Evolutionary conservation across 2,113 vertebrate genomes (phyloP).

Genomic region (Scopus umbretta): DNA sequence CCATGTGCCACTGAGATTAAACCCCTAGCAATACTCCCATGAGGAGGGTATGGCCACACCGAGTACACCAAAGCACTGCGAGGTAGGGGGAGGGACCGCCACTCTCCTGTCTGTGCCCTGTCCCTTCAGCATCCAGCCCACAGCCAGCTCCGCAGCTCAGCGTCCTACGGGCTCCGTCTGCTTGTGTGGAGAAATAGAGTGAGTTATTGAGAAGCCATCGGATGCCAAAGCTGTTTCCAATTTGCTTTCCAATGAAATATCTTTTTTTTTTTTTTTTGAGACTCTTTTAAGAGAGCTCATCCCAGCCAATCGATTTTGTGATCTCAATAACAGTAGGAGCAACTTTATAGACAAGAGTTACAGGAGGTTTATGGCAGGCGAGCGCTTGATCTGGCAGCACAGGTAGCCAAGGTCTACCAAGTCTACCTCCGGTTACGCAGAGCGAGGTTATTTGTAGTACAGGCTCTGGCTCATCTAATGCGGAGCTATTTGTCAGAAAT

Average conservation of each 20-base stretch:
- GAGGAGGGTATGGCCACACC: neutral
- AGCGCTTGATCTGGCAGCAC: neutral
- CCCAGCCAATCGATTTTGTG: neutral
- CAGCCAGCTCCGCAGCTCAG: neutral
- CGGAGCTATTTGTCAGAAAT: neutral
- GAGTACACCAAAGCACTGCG: neutral
- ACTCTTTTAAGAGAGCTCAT: neutral
- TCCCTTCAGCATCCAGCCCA: neutral
- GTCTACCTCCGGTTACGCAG: fast-evolving
- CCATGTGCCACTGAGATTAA: neutral
- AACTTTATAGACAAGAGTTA: neutral
- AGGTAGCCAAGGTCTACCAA: too few species aligned
- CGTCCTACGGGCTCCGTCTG: neutral
- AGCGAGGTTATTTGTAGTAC: neutral
- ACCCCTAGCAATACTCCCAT: neutral
- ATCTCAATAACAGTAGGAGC: neutral
- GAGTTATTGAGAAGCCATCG: neutral
- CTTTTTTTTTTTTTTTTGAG: neutral
- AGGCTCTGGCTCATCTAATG: neutral
- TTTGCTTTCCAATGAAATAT: neutral
- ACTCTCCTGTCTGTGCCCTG: neutral
- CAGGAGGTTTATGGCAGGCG: neutral
- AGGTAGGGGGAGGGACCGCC: neutral
- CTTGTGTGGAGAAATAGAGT: fast-evolving
- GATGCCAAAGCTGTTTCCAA: neutral